Percentiles rank a stretch among this genome's conserved stretches.
phyloP scores from a whole-genome alignment of 2,113 vertebrate genomes.

The Antigone vipio region DNA sequence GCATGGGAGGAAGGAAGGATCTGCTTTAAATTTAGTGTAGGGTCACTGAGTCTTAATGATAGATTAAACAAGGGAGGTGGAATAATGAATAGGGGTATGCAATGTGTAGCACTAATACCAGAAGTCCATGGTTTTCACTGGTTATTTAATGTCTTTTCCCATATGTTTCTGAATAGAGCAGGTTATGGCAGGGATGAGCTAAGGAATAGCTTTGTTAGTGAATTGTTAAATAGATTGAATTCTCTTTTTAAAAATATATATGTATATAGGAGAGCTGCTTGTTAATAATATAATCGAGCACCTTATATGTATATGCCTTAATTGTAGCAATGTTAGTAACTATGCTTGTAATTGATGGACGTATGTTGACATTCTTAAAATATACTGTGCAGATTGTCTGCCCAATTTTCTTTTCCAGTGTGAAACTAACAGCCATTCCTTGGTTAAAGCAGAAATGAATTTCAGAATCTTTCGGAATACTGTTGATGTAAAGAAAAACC shows the following conservation, averaged over 20 bases:
- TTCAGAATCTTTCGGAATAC: background rate
- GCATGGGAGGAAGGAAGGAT: constrained; percentile 88
- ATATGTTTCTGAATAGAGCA: constrained; percentile 83
- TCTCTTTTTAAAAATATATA: constrained; percentile 43
- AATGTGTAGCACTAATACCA: constrained; percentile 84
- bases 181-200: constrained; percentile 84
- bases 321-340: background rate
- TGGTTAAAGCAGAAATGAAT: background rate
- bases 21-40: constrained; percentile 88
- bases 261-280: constrained; percentile 52
- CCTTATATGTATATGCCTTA: background rate
- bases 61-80: constrained; percentile 84
- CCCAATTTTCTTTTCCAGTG: background rate
- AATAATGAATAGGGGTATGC: constrained; percentile 85
- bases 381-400: background rate
- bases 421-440: background rate
- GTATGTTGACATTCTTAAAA: background rate
- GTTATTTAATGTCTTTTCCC: constrained; percentile 85
- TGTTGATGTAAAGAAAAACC: background rate
- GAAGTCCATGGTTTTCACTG: constrained; percentile 80
- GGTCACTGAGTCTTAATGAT: constrained; percentile 87
- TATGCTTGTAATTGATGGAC: background rate
- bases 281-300: background rate
- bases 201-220: constrained; percentile 81
- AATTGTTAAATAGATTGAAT: constrained; percentile 72